Percentiles rank a stretch among this genome's conserved stretches.
phyloP scores from a whole-genome alignment of 2,797 vertebrate genomes.

The Mormyrops boulengeri region DNA sequence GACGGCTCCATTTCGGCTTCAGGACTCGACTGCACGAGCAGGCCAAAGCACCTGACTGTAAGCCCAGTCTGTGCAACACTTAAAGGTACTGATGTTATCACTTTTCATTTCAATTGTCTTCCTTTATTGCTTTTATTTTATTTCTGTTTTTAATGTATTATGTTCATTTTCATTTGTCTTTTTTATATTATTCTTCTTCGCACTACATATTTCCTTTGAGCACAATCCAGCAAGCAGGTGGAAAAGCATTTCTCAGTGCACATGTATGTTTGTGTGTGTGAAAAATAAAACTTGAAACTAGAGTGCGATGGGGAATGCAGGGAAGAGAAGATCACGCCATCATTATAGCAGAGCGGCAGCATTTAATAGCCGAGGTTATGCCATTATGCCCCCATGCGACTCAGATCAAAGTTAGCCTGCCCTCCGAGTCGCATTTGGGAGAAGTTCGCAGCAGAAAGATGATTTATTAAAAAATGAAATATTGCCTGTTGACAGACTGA shows the following conservation, averaged over 20 bases:
- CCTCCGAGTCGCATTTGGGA: conserved; percentile 31
- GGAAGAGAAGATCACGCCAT: not conserved
- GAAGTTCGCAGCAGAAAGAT: conserved; percentile 80
- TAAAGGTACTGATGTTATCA: not conserved
- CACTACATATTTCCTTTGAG: not conserved
- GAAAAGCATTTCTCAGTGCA: not conserved
- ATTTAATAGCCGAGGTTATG: not conserved
- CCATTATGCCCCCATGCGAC: not conserved
- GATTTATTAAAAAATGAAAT: conserved; percentile 87
- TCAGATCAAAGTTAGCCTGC: not conserved
- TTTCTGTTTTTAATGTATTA: not conserved
- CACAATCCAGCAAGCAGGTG: not conserved
- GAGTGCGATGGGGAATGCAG: not conserved
- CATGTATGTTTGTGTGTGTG: not conserved
- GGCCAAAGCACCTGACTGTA: not conserved
- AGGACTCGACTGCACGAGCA: not conserved
- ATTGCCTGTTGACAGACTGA: conserved; percentile 85
- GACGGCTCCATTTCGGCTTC: not conserved
- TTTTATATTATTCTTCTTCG: not conserved
- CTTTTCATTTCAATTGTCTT: not conserved
- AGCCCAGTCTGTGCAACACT: not conserved
- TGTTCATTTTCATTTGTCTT: not conserved
- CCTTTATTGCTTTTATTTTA: not conserved
- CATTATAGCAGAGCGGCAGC: not conserved
- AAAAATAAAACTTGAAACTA: not conserved